Evolutionary conservation across 2,797 vertebrate genomes (phyloP), one percentile per base, ranked within the genome.

Genomic region (Falco naumanni): DNA sequence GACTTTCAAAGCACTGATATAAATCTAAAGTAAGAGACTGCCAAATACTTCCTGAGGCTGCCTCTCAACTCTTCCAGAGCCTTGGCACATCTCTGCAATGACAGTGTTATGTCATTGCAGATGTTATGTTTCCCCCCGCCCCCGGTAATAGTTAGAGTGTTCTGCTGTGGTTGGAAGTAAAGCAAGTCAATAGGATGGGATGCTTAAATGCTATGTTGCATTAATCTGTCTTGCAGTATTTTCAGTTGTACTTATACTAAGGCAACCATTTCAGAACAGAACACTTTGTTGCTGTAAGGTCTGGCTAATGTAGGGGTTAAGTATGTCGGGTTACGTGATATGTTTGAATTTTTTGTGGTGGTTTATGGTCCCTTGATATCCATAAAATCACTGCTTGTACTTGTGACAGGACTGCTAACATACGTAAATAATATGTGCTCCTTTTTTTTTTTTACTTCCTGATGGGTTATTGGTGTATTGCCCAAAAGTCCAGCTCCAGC

Each of bases 331-430:
- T 71, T 94, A 84, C 4, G 4, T 60, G 74, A 63, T 76, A 69
- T 22, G 37, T 82, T 78, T 70, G 76, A 69, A 41, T 88, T 84
- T 84, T 94, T 83, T 45, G 57, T 90, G n/a, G 86, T 87, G 26
- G 48, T 60, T 93, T 95, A 70, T 66, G 57, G 45, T 95, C 80
- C n/a, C 66, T 85, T 79, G 87, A 79, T 79, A 82, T 57, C 31
- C 48, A 90, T 90, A 82, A 95, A 95, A 96, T 84, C n/a, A n/a
- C 48, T 89, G 41, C 64, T 84, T 74, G 31, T 91, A 60, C 74
- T 95, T 0, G 0, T 76, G 85, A 76, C 48, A 74, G 37, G 48
- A 64, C 41, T 80, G 43, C 61, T 82, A 87, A 66, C 11, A 34
- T 75, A 54, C 39, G 57, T 84, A 94, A 91, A 80, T 91, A 91